These are phyloP conservation scores for Platysternon megacephalum DNA, from an alignment of 2,113 vertebrate species.

Conservation along the genomic window DNA sequence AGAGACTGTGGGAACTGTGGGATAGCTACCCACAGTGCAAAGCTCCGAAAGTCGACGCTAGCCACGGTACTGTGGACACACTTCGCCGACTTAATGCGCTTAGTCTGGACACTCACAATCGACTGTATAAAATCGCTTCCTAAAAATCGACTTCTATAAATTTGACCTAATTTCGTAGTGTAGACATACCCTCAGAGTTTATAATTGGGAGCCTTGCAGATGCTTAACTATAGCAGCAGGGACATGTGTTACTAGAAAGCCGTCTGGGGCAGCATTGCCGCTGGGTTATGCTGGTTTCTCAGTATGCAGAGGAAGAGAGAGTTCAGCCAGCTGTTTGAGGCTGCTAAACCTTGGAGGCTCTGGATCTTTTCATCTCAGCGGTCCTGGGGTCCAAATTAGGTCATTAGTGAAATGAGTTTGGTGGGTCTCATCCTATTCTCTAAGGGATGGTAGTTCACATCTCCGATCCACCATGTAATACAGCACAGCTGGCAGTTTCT, in stretches of 20 bases:
- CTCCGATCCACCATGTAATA: neutral
- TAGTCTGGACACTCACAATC: no score
- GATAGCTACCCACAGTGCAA: no score
- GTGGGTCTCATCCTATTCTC: neutral
- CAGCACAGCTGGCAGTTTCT: neutral
- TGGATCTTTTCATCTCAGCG: neutral
- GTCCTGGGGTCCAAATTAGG: neutral
- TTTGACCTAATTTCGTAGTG: no score
- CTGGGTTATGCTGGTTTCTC: neutral
- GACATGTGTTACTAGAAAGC: neutral
- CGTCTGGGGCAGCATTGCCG: neutral
- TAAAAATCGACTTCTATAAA: no score
- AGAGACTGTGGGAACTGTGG: no score
- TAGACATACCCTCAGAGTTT: neutral
- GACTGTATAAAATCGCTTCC: no score
- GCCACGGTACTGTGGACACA: no score
- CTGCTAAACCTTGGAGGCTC: neutral
- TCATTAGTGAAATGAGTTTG: neutral
- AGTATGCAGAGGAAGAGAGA: neutral
- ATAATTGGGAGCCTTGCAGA: neutral
- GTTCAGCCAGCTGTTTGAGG: neutral
- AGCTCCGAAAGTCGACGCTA: no score
- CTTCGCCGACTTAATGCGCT: no score
- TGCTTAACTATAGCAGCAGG: neutral
- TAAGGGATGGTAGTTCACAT: neutral